Evolutionary conservation across 2,888 invertebrate species (phyloP), one percentile per base, ranked within the genome.

Genomic region (Odiellus spinosus): DNA sequence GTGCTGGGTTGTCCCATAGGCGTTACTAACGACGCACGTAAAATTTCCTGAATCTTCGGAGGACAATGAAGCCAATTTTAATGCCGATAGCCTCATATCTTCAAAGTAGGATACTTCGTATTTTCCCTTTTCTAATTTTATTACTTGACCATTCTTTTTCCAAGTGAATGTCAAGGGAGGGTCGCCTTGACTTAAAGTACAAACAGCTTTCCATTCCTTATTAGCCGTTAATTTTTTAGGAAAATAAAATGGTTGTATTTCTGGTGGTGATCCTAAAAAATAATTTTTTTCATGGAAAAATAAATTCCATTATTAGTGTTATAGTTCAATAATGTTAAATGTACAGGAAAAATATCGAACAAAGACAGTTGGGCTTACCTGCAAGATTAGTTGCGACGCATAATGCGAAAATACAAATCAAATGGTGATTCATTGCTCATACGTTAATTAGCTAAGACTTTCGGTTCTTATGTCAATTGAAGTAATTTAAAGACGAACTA

Each of bases 151-250:
- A 45, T 40, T 47, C 49, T 36, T 47, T 49, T 8, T 17, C 40
- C 52, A 49, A 52, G 17, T 45, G 40, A 52, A 52, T 20, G 35
- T 45, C 11, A 52, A 15, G 3, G 52, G 52, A 12, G 36, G 43
- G 11, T 36, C 35, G 1, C 52, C 52, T 17, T 36, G 34, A 40
- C 32, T 44, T n/a, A 49, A 17, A 10, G 45, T 46, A 38, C 52
- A 52, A 6, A 41, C 26, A 6, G 43, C 45, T 19, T 20, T 45
- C 8, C 46, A 42, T 45, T 45, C 42, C 14, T 49, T 49, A 3
- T 49, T 49, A 3, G 42, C 36, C 6, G 44, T 44, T 38, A 38
- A 18, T 2, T 18, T 38, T 15, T 15, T 17, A 10, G 15, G 38
- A 4, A 38, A 38, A 17, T 10, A 17, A 14, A 38, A 26, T 26